Evolutionary conservation across 2,888 invertebrate genomes (phyloP).

Genomic region (Drosophila macrospina): DNA sequence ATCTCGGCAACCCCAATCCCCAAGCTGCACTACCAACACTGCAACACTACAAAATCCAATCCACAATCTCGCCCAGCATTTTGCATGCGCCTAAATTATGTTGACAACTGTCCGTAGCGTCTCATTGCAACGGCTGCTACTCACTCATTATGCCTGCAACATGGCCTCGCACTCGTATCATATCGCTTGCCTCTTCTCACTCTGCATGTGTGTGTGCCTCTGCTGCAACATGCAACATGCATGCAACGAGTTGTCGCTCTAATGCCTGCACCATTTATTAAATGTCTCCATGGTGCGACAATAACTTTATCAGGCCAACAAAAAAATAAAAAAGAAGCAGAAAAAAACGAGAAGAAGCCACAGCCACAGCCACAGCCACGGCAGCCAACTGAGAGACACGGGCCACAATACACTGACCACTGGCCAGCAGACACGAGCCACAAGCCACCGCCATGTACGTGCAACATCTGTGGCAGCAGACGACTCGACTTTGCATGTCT

Average conservation of each 20-base stretch:
- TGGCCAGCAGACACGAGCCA: conserved; percentile 42
- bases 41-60: conserved; percentile 3
- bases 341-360: conserved; percentile 70
- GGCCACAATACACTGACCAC: conserved; percentile 24
- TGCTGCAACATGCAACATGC: conserved; percentile 48
- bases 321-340: too few relatives aligned
- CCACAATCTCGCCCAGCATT: conserved; percentile 64
- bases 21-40: conserved; percentile 1
- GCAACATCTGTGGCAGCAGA: conserved; percentile 40
- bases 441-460: too few relatives aligned
- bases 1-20: conserved; percentile 28
- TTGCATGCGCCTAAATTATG: conserved; percentile 83
- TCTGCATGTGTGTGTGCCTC: conserved; percentile 18
- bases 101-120: conserved; percentile 82
- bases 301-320: conserved; percentile 83
- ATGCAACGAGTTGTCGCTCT: conserved; percentile 55
- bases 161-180: conserved; percentile 77
- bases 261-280: conserved; percentile 83
- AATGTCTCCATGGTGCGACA: conserved; percentile 81
- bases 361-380: conserved; percentile 45
- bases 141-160: conserved; percentile 81
- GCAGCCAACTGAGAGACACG: conserved; percentile 40
- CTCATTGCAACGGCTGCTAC: conserved; percentile 77
- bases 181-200: conserved; percentile 56
- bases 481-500: conserved; percentile 69